Base-by-base conservation (phyloP, 2,888 invertebrate species). In the Lasius fuliginosus region DNA sequence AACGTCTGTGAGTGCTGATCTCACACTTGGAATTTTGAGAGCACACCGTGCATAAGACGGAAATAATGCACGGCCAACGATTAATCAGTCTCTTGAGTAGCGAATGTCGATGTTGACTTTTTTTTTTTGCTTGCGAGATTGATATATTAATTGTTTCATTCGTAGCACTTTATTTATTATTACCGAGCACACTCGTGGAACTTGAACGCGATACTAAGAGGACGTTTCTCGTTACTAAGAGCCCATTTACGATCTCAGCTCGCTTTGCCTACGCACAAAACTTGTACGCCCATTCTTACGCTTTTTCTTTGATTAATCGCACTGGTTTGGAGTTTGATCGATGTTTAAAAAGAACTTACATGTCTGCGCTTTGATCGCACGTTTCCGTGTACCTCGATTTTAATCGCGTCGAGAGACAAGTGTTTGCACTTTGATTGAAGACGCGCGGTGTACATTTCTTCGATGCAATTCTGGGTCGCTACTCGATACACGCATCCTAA, bases 261-360 rank as follows among this genome's bases (percentile, higher is more conserved):
- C 90, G 90, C 87, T 90, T 90, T 90, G 87, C 85, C 89, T 90
- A 87, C 85, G 90, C 90, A 90, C 87, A 85, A 84, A 85, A 88
- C 67, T 85, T 88, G 85, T 85, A 90, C 90, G 84, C 83, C 56
- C 90, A 82, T 87, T 81, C n/a, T 75, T 83, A 90, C 83, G 90
- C 89, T 87, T 90, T 84, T 75, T 71, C 82, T 83, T 77, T 73
- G 76, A 89, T 90, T 89, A 85, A 86, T 85, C 82, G 90, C 89
- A 90, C 86, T 90, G 86, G 87, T 87, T 90, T 90, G 82, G 68
- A 87, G 84, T 90, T 90, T 87, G 85, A 83, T 76, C 90, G 75
- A 87, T 65, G 85, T 85, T 83, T 83, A 79, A 82, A 76, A 73
- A 79, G 65, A 71, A 83, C 49, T 84, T 82, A 82, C 84, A 30